Evolutionary conservation across 2,113 vertebrate species (phyloP), one percentile per base, ranked within the genome.

Genomic region (Pimephales promelas): DNA sequence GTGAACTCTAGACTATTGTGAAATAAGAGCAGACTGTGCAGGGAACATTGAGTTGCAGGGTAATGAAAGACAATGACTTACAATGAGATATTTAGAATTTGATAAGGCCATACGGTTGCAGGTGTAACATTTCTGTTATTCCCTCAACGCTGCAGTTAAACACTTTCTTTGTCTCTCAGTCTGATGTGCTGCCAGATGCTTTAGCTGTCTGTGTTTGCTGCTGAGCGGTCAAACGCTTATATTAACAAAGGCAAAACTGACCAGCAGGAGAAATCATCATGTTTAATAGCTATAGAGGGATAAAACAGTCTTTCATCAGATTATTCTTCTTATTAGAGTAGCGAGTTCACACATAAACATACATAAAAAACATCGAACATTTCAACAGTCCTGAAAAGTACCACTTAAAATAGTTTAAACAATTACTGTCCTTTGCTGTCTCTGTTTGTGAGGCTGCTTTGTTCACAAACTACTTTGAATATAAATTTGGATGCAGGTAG

Each of bases 1-100:
- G 45, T 86, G 73, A 70, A 85, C 80, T 66, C 72, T 70, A 82
- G 36, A 70, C 84, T 84, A 43, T 86, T 82, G 85, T 75, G 78
- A 81, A 88, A 86, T 68, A 47, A 22, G 47, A 79, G 59, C 75
- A 83, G 79, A 75, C 76, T 34, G 40, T 68, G 73, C 74, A 74
- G 75, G 54, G 31, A 79, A 70, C 59, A 57, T 57, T 26, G 59
- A 40, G 66, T 74, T 82, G 73, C 74, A 79, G 56, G 16, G 11
- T 59, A 82, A 73, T 36, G 56, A 59, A 34, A 78, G 59, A 20
- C 64, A 62, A 68, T n/a, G 71, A 77, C 56, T n/a, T 68, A 47
- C 34, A 75, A 10, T 62, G 61, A 78, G 75, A 47, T 76, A 34
- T 62, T 70, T 26, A 34, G 66, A 3, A 45, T 71, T 68, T 56